Evolutionary conservation across 2,797 vertebrate species (phyloP).

Genomic region (Scomberomorus guttatus): DNA sequence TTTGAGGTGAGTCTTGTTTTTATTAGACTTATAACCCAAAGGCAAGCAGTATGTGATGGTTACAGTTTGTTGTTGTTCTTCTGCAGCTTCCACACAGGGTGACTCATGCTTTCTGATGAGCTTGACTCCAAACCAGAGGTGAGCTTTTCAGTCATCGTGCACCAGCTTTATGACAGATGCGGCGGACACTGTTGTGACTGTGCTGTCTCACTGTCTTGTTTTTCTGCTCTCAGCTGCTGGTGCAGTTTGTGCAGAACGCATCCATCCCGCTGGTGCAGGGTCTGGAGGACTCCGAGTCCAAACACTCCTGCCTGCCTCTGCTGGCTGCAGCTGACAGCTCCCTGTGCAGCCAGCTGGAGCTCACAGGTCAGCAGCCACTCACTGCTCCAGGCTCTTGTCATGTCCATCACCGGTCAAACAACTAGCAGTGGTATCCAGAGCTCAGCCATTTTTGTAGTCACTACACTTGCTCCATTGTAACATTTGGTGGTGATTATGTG

Average conservation of each 20-base stretch:
- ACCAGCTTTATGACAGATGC: no score
- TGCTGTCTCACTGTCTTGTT: slow-evolving; percentile 1
- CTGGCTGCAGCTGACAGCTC: slow-evolving; percentile 90
- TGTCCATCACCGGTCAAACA: not conserved
- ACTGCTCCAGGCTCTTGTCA: not conserved
- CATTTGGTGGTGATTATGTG: no score
- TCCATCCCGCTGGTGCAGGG: slow-evolving; percentile 95
- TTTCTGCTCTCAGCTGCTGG: slow-evolving; percentile 90
- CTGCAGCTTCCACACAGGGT: slow-evolving; percentile 87
- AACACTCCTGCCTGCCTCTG: slow-evolving; percentile 92
- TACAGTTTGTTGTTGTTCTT: not conserved
- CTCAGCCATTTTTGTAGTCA: not conserved
- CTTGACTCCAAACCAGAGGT: slow-evolving; percentile 99
- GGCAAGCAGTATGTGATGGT: not conserved
- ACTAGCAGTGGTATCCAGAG: not conserved
- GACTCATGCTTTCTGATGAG: slow-evolving; percentile 99
- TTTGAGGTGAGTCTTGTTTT: slow-evolving; percentile 45
- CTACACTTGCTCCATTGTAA: not conserved
- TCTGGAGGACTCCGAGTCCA: slow-evolving; percentile 92
- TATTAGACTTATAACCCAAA: not conserved
- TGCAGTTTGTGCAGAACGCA: slow-evolving; percentile 99
- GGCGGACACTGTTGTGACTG: not conserved
- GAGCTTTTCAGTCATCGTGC: not conserved
- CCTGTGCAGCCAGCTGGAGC: slow-evolving; percentile 92
- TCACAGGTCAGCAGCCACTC: slow-evolving; percentile 88